Conservation (phyloP, 2,113 vertebrate species). For the Callorhinus ursinus region DNA sequence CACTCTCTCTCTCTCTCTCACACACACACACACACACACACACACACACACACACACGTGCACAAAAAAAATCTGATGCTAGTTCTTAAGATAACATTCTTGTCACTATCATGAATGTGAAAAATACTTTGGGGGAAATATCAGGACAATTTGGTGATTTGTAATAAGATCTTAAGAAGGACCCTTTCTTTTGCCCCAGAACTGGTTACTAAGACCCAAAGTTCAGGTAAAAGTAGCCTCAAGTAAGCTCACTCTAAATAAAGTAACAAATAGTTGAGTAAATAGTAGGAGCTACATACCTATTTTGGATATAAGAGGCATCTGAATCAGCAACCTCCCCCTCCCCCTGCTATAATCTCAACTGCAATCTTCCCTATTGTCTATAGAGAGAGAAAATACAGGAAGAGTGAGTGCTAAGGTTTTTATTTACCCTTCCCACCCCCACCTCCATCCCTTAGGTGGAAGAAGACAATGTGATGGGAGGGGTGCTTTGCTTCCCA, state of each 20-base stretch:
- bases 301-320: constrained; percentile 11
- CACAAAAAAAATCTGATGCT: not conserved
- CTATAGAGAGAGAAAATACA: not conserved
- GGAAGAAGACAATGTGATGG: not conserved
- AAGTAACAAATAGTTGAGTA: constrained; percentile 36
- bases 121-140: not conserved
- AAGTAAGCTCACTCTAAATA: constrained; percentile 45
- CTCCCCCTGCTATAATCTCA: not conserved
- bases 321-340: not conserved
- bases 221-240: not conserved
- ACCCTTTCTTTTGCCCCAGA: not conserved
- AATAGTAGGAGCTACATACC: not conserved
- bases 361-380: not conserved
- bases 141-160: not conserved
- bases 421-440: not conserved
- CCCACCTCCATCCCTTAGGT: no score
- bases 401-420: not conserved
- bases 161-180: not conserved
- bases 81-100: not conserved
- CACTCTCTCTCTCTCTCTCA: no score
- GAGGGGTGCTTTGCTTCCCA: not conserved
- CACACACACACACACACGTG: not conserved
- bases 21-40: not conserved
- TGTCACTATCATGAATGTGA: not conserved
- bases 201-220: constrained; percentile 17